A percentile compares a stretch with the other conserved stretches of the same genome.
Conservation (phyloP, 2,888 invertebrate species). For the Congeria kusceri region DNA sequence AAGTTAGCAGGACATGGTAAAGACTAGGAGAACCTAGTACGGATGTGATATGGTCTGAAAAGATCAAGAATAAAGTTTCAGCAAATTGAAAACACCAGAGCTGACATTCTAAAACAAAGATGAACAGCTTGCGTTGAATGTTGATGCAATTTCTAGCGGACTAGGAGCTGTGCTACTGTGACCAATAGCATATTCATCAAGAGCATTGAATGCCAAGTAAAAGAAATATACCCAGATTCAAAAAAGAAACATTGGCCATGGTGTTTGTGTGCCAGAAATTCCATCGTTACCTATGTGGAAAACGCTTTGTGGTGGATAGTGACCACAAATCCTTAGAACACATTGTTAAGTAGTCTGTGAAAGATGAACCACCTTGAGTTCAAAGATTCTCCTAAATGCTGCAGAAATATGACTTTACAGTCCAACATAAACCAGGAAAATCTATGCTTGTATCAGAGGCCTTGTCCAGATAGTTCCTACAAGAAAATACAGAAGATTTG, state of each 20-base stretch:
- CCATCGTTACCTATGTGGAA: slow-evolving; percentile 44
- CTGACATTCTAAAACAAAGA: slow-evolving; percentile 33
- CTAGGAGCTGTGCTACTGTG: slow-evolving; percentile 58
- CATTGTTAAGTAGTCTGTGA: slow-evolving; percentile 41
- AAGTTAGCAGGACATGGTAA: no score
- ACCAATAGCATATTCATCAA: slow-evolving; percentile 54
- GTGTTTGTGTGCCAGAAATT: slow-evolving; percentile 52
- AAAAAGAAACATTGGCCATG: slow-evolving; percentile 60
- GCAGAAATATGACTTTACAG: slow-evolving; percentile 55
- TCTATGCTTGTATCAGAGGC: slow-evolving; percentile 51
- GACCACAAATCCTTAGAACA: slow-evolving; percentile 55
- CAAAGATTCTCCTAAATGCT: slow-evolving; percentile 22
- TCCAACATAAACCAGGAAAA: slow-evolving; percentile 49
- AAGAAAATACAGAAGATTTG: no score
- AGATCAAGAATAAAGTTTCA: slow-evolving; percentile 19
- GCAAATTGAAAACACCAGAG: slow-evolving; percentile 30
- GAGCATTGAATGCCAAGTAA: slow-evolving; percentile 48
- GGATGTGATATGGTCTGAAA: no score
- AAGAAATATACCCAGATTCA: slow-evolving; percentile 54
- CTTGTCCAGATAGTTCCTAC: slow-evolving; percentile 18
- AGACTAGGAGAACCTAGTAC: no score
- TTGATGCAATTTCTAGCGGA: slow-evolving; percentile 64
- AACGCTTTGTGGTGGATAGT: slow-evolving; percentile 39
- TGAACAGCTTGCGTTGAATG: slow-evolving; percentile 30
- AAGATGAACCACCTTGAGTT: slow-evolving; percentile 25